phyloP scores from a whole-genome alignment of 2,888 invertebrate species.

The Eurytoma adleriae region DNA sequence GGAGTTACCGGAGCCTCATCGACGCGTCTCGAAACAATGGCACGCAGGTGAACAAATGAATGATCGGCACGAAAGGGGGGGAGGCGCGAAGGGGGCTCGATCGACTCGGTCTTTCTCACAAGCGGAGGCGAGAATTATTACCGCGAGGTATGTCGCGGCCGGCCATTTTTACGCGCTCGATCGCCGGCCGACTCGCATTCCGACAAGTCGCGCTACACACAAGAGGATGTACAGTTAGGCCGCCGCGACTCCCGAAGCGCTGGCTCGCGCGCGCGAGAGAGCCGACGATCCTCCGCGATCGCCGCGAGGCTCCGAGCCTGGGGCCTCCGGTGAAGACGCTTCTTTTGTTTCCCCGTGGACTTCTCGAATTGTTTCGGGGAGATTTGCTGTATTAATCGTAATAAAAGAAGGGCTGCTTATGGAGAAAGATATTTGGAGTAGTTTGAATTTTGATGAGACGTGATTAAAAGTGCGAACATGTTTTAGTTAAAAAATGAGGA shows the following conservation, averaged over 20 bases:
- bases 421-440: too few relatives aligned
- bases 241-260: conserved; percentile 45
- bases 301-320: too few relatives aligned
- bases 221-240: conserved; percentile 73
- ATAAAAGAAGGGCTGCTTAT: too few relatives aligned
- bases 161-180: conserved; percentile 26
- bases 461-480: too few relatives aligned
- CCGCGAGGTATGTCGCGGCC: background rate
- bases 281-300: background rate
- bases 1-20: background rate
- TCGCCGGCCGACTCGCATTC: conserved; percentile 60
- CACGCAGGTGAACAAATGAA: conserved; percentile 4
- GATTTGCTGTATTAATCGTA: too few relatives aligned
- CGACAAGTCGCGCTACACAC: conserved; percentile 62
- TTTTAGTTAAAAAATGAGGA: too few relatives aligned
- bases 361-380: too few relatives aligned
- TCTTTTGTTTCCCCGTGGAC: too few relatives aligned
- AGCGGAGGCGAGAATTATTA: background rate
- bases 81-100: background rate
- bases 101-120: conserved; percentile 1
- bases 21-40: background rate
- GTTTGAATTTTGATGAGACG: too few relatives aligned
- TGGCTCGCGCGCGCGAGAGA: background rate
- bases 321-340: too few relatives aligned
- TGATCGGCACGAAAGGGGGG: background rate